Conservation (phyloP, 2,113 vertebrate species). For the Ceyx margarethae region DNA sequence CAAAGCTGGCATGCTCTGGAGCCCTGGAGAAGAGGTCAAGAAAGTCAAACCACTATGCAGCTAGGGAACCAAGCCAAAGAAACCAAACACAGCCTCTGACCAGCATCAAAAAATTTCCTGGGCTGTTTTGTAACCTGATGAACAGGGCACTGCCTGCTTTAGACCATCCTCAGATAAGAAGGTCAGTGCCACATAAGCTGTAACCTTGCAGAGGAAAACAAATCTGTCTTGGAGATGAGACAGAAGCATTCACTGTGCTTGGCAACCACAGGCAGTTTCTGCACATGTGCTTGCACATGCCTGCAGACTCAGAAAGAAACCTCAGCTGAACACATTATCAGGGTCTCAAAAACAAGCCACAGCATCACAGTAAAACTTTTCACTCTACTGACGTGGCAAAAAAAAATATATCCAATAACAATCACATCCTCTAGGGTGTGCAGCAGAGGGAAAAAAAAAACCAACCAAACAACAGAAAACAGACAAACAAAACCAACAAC, state of each 20-base stretch:
- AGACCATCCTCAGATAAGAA: neutral
- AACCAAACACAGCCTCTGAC: neutral
- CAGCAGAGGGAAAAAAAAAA: neutral
- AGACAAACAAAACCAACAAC: neutral
- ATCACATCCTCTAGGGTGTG: neutral
- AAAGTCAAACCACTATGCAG: neutral
- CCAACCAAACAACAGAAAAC: too few relatives aligned
- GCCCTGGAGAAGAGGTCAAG: neutral
- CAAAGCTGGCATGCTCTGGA: neutral
- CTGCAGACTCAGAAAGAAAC: neutral
- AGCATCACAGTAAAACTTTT: neutral
- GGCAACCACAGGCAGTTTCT: neutral
- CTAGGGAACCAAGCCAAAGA: neutral
- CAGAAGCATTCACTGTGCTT: neutral
- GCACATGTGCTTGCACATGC: fast-evolving
- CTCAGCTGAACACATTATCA: neutral
- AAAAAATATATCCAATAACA: slow-evolving; percentile 18
- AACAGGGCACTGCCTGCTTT: neutral
- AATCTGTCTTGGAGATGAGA: neutral
- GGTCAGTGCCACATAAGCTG: neutral
- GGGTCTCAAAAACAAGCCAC: neutral
- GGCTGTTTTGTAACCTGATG: fast-evolving
- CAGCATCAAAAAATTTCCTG: neutral
- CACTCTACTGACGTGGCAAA: neutral
- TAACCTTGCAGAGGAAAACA: neutral